Evolutionary conservation across 37 sponge, comb jelly and placozoan genomes (phyloP), one percentile per base, ranked within the genome.

Genomic region (Aplysina aerophoba): DNA sequence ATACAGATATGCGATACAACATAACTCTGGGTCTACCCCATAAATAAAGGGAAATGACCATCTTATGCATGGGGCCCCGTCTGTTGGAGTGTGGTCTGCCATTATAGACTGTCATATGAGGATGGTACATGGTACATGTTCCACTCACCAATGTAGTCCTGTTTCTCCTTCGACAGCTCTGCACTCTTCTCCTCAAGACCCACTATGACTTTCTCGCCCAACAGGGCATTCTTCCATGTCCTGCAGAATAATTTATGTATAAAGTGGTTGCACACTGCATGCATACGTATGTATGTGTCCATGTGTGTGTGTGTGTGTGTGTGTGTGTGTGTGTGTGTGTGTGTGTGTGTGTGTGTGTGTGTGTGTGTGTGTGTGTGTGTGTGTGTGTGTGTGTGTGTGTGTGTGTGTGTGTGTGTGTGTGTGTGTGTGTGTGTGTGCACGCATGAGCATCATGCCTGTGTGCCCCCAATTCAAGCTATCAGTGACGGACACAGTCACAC

Each of bases 171-270:
- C 14, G 92, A 80, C 77, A 96, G 90, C 57, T 91, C 59, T 53
- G 89, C 85, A 54, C 93, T 92, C 79, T 96, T 89, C 55, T 89
- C 85, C 53, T 96, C 97, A 72, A 96, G 65, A 73, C 94, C 83
- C 30, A 69, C 53, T n/a, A 98, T 88, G 60, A 94, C 81, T 0
- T 88, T 88, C 59, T 94, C 97, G 17, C 99, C 99, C 57, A 98
- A 59, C 83, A 94, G 95, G 55, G 97, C 95, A 90, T 98, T 98
- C 58, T 92, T 88, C 97, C 97, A 98, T 34, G 99, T 98, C 17
- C 97, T 97, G 74, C 17, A 59, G n/a, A 17, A 34, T 20, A 55
- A 50, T 4, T 21, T 79, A 31, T 66, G 22, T 25, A 86, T 57
- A 82, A 40, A 21, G 59, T 63, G 31, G 66, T 82, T 27, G 53